phyloP scores from a whole-genome alignment of 1,140 invertebrate species.

The Pantala flavescens region DNA sequence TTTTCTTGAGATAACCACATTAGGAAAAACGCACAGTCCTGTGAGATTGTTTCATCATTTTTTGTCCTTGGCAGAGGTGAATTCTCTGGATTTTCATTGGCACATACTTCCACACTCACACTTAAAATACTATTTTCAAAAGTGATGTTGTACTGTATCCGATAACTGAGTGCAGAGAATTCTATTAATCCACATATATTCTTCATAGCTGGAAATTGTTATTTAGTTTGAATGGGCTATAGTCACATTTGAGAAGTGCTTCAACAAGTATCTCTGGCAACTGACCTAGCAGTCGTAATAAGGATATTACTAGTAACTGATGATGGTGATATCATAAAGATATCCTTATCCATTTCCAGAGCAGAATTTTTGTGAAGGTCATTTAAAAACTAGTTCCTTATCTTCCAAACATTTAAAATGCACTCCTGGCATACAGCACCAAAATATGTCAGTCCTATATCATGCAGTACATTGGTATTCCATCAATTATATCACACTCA shows the following conservation, averaged over 20 bases:
- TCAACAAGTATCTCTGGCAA: no score
- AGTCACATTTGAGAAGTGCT: no score
- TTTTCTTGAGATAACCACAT: neutral
- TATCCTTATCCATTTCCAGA: no score
- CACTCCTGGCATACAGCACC: conserved; percentile 2
- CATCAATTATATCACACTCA: conserved; percentile 3
- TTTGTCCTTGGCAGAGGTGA: conserved; percentile 4
- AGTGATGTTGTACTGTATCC: conserved; percentile 1
- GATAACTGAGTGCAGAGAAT: neutral
- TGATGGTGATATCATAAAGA: no score
- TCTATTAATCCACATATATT: neutral
- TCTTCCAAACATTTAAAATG: neutral
- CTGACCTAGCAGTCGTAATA: no score
- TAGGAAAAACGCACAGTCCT: neutral
- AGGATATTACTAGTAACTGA: no score
- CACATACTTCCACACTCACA: neutral
- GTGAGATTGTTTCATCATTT: neutral
- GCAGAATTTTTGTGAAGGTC: no score
- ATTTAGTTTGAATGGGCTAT: no score
- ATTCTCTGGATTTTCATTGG: neutral
- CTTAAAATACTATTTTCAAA: neutral
- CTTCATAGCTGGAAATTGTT: neutral
- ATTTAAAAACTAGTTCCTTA: no score
- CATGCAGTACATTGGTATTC: neutral
- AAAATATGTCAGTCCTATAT: neutral